These are phyloP conservation scores for Parapsyche elsis DNA, from an alignment of 1,140 invertebrate species.

Conservation along the genomic window DNA sequence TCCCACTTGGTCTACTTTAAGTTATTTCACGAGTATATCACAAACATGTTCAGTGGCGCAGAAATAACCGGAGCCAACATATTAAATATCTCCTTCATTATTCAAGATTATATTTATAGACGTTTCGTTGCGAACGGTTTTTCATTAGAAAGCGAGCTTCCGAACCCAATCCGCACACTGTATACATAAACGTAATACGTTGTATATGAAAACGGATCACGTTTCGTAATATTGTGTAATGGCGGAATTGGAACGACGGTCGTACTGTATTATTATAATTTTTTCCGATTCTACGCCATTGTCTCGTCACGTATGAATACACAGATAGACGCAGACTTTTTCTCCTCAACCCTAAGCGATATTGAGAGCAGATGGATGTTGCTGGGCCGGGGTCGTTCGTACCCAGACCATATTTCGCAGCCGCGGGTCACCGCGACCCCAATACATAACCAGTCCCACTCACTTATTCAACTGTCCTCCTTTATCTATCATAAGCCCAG, in stretches of 20 bases:
- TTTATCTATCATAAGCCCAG: constrained; percentile 41
- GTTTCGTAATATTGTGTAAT: too few relatives aligned
- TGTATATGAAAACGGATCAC: too few relatives aligned
- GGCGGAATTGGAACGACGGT: too few relatives aligned
- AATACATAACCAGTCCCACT: constrained; percentile 27
- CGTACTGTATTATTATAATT: neutral
- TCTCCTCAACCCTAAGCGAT: constrained; percentile 46
- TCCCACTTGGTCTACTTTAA: constrained; percentile 46
- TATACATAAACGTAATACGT: too few relatives aligned
- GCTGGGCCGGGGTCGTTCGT: constrained; percentile 37
- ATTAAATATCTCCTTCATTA: neutral
- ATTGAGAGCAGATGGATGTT: constrained; percentile 55
- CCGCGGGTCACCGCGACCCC: constrained; percentile 47
- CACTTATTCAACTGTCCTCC: constrained; percentile 40
- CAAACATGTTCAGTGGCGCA: constrained; percentile 39
- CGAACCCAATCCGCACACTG: too few relatives aligned
- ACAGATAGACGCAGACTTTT: constrained; percentile 12
- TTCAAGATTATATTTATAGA: neutral
- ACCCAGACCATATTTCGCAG: constrained; percentile 51
- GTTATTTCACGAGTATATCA: constrained; percentile 49
- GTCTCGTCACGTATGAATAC: neutral
- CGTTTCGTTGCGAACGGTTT: too few relatives aligned
- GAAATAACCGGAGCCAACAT: neutral
- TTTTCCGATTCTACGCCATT: neutral
- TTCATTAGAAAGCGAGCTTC: too few relatives aligned